A percentile compares a stretch with the other conserved stretches of the same genome.
Evolutionary conservation across 2,113 vertebrate species (phyloP).

Genomic region (Motacilla alba): DNA sequence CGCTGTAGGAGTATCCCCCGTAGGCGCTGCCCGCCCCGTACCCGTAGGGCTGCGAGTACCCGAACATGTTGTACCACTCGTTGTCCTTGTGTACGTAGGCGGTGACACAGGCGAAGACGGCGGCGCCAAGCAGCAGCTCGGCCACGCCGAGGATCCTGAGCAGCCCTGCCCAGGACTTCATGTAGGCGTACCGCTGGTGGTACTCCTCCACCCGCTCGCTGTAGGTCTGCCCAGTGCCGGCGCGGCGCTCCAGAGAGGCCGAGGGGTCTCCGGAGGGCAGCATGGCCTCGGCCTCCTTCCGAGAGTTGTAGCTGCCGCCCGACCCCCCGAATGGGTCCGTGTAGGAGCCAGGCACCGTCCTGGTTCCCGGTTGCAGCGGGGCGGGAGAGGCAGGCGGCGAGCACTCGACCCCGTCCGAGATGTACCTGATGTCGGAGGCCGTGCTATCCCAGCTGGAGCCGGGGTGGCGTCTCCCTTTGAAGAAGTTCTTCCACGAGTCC

Average conservation of each 20-base stretch:
- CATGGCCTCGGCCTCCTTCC: constrained; percentile 74
- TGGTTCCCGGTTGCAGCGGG: neutral
- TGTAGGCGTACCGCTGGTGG: constrained; percentile 84
- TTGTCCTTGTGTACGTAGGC: constrained; percentile 95
- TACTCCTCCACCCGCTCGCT: constrained; percentile 85
- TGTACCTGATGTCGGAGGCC: constrained; percentile 67
- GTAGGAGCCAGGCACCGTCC: constrained; percentile 65
- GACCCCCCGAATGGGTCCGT: constrained; percentile 75
- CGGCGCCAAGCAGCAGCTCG: constrained; percentile 87
- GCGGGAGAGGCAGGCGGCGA: constrained; percentile 85
- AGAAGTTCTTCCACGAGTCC: constrained; percentile 92
- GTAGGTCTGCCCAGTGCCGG: constrained; percentile 77
- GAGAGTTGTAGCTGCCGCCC: constrained; percentile 73
- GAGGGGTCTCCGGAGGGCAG: constrained; percentile 68
- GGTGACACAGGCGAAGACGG: constrained; percentile 91
- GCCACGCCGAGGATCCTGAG: constrained; percentile 84
- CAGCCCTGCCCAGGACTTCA: constrained; percentile 96
- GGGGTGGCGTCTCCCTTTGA: constrained; percentile 68
- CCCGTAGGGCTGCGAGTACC: constrained; percentile 80
- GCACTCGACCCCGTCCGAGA: constrained; percentile 79
- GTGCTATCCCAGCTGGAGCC: constrained; percentile 66
- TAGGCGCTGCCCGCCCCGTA: constrained; percentile 71
- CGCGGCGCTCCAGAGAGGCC: constrained; percentile 70
- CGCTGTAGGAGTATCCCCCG: constrained; percentile 78
- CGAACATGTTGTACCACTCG: constrained; percentile 94